Base-by-base conservation (phyloP, 2,888 invertebrate genomes). In the Drosophila longiperda region DNA sequence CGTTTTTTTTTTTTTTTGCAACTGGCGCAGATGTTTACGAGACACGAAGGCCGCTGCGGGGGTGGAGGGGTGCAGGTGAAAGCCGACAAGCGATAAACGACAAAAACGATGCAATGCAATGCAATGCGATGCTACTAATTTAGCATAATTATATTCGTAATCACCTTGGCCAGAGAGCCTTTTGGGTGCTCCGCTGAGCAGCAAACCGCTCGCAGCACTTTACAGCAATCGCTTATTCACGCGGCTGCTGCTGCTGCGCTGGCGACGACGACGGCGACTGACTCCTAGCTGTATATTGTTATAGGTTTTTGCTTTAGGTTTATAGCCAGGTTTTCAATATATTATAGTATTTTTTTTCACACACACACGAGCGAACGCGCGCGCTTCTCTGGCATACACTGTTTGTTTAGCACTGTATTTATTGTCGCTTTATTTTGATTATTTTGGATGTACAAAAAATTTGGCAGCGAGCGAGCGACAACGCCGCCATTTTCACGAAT, bases 401-500 rank as follows among this genome's bases (percentile, higher is more conserved):
- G 84, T 79, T 87, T 81, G 84, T 75, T 90, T 85, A 86, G 85
- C 89, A 89, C 88, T 89, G 89, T 82, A 87, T 88, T 78, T 87
- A 92, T 91, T 91, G 72, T 91, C 88, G 91, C 92, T 92, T 92
- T 92, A 92, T 92, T 92, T 93, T 92, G 93, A 91, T 92, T 92
- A 86, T 89, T 89, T 86, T 90, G 89, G 90, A 91, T 92, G 92
- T 92, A 92, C 89, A 92, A 92, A 91, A 92, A 92, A 92, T 91
- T 92, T 92, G 91, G 92, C 92, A 92, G 91, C 85, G 83, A 86
- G 70, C 89, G 73, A 83, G 75, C 83, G 84, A 89, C 84, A 90
- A 90, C 92, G 92, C 92, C 92, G 93, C 92, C 92, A 92, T 92
- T 92, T 92, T 91, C 91, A 91, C 90, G 91, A 91, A 91, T 89